These are phyloP conservation scores for Xestoiulus laeticollis DNA, from an alignment of 2,888 invertebrate genomes.

Conservation along the genomic window DNA sequence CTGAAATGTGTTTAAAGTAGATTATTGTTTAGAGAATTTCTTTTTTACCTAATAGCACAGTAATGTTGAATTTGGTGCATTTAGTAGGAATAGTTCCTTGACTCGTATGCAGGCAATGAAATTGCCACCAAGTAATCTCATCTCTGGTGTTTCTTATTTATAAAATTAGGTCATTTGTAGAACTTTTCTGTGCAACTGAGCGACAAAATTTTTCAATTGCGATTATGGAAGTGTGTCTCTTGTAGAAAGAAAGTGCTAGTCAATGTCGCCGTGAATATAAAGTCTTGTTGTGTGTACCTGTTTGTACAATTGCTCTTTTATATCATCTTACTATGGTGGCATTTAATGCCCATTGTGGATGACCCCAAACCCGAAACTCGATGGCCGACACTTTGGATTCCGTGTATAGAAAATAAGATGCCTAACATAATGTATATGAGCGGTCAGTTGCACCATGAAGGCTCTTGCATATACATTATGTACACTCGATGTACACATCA, in stretches of 20 bases:
- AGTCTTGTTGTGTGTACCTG: not conserved
- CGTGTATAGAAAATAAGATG: not conserved
- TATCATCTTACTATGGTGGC: not conserved
- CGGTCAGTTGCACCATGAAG: too few species aligned
- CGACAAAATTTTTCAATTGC: not conserved
- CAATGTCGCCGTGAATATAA: not conserved
- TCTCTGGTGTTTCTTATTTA: not conserved
- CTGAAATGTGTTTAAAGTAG: not conserved
- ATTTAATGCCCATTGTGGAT: not conserved
- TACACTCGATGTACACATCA: too few species aligned
- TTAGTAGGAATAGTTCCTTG: not conserved
- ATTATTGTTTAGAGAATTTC: not conserved
- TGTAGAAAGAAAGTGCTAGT: not conserved
- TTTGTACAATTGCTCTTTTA: not conserved
- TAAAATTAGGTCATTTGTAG: not conserved
- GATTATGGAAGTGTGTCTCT: not conserved
- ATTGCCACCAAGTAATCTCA: not conserved
- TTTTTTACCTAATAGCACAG: not conserved
- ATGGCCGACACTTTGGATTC: too few species aligned
- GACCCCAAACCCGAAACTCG: too few species aligned
- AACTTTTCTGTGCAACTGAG: not conserved
- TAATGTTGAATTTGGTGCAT: slow-evolving; percentile 7
- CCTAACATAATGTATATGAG: too few species aligned
- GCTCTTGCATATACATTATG: too few species aligned
- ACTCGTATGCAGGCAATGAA: not conserved